phyloP scores from a whole-genome alignment of 37 sponge, comb jelly and placozoan genomes.

The Lycopodina hypogea region DNA sequence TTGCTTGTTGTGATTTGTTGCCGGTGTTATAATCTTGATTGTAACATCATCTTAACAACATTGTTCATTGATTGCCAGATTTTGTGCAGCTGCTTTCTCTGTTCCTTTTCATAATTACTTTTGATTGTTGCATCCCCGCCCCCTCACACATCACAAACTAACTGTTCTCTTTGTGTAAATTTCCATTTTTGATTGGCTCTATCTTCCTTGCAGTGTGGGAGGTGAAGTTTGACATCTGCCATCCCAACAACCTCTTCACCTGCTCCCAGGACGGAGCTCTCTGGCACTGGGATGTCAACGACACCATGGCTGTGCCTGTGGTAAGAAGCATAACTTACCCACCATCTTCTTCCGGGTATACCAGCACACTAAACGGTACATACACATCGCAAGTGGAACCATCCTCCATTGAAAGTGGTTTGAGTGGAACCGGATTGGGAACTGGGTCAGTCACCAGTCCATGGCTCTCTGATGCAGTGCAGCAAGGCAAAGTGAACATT shows the following conservation, averaged over 20 bases:
- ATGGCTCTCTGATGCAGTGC: conserved; percentile 43
- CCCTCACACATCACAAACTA: too few relatives aligned
- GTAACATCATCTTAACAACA: too few relatives aligned
- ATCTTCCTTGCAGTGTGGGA: conserved; percentile 67
- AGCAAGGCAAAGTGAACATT: conserved; percentile 29
- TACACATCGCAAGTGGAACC: background rate
- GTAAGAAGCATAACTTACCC: background rate
- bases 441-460: conserved; percentile 11
- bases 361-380: background rate
- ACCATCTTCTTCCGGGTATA: background rate
- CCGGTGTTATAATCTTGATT: too few relatives aligned
- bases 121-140: too few relatives aligned
- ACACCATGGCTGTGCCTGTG: background rate
- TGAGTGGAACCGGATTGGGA: too few relatives aligned
- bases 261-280: conserved; percentile 78
- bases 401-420: too few relatives aligned
- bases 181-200: background rate
- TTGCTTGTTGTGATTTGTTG: too few relatives aligned
- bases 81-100: too few relatives aligned
- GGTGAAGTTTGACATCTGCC: conserved; percentile 49
- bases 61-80: too few relatives aligned
- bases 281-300: conserved; percentile 76
- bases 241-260: conserved; percentile 78
- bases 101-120: too few relatives aligned
- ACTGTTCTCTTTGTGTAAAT: too few relatives aligned